Percentiles rank a stretch among this genome's conserved stretches.
Evolutionary conservation across 2,888 invertebrate genomes (phyloP).

Genomic region (Agapostemon virescens): DNA sequence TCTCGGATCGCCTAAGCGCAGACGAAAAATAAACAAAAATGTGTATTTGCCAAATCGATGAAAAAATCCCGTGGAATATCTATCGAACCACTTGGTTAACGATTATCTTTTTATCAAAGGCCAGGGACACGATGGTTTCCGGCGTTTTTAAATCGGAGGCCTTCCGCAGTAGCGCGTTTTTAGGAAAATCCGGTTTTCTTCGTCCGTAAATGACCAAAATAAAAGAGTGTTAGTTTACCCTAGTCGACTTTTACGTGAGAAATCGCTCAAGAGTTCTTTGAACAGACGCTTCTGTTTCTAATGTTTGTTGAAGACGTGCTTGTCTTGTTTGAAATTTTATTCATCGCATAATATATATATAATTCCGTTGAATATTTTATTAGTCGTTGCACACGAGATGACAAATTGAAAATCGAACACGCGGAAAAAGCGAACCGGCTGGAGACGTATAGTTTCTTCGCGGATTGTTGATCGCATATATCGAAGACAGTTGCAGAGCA

Average conservation of each 20-base stretch:
- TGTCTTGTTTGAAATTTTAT: conserved; percentile 45
- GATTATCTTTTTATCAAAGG: conserved; percentile 19
- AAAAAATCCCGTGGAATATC: conserved; percentile 29
- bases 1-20: conserved; percentile 51
- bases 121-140: neutral
- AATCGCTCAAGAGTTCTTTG: conserved; percentile 47
- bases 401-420: neutral
- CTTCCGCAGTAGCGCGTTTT: conserved; percentile 48
- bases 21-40: conserved; percentile 5
- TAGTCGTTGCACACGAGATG: neutral
- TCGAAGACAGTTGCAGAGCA: conserved; percentile 43
- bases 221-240: conserved; percentile 59
- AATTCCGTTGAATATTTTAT: conserved; percentile 34
- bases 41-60: conserved; percentile 41
- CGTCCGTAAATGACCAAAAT: conserved; percentile 46
- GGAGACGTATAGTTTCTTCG: neutral
- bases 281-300: conserved; percentile 20
- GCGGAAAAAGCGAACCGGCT: neutral
- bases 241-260: conserved; percentile 65
- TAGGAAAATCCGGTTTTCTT: conserved; percentile 47
- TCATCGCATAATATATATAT: conserved; percentile 46
- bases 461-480: conserved; percentile 12
- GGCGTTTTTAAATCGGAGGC: conserved; percentile 14
- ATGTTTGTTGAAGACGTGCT: conserved; percentile 45
- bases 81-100: conserved; percentile 11